Evolutionary conservation across 2,113 vertebrate genomes (phyloP).

Genomic region (Struthidea cinerea): DNA sequence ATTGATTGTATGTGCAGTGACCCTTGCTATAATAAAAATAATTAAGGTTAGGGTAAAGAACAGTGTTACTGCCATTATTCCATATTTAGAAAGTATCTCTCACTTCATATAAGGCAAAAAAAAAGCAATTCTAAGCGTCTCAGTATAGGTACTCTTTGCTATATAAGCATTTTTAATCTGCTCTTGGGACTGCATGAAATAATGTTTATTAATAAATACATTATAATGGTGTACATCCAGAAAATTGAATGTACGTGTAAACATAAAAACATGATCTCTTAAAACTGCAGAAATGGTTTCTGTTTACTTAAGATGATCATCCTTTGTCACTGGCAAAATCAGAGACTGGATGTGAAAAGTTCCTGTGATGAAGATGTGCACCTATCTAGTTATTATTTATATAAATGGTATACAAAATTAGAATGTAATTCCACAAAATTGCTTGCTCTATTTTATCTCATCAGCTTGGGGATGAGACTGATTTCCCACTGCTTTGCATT

Average conservation of each 20-base stretch:
- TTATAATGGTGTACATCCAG: neutral
- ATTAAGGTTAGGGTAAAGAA: neutral
- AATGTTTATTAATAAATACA: neutral
- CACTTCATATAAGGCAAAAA: neutral
- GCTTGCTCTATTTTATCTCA: slow-evolving; percentile 6
- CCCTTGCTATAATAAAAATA: neutral
- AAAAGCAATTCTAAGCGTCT: neutral
- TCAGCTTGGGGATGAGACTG: neutral
- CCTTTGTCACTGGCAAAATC: neutral
- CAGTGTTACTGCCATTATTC: neutral
- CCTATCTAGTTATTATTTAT: neutral
- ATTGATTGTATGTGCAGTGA: neutral
- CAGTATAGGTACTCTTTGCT: neutral
- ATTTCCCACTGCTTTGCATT: neutral
- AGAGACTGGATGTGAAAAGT: neutral
- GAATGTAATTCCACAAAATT: neutral
- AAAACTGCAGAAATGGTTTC: neutral
- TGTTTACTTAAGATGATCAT: neutral
- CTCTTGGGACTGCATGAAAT: neutral
- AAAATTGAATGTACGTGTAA: neutral
- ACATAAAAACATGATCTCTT: neutral
- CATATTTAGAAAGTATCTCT: neutral
- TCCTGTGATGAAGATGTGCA: neutral
- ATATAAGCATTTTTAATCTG: neutral
- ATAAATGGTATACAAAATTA: neutral